phyloP scores from a whole-genome alignment of 2,888 invertebrate genomes.

The Rotaria socialis region DNA sequence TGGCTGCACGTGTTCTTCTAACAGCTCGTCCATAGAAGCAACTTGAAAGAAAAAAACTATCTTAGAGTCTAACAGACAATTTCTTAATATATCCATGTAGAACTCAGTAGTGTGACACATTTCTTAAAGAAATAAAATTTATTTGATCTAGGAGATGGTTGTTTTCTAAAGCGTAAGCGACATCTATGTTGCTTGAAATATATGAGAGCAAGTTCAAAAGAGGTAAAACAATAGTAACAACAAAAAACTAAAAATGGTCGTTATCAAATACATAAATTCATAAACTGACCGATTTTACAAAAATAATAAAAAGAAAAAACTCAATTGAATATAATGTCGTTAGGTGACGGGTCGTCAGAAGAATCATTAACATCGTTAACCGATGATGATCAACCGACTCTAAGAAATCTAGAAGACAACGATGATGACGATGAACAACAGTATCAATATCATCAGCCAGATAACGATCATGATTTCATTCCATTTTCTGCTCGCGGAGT shows the following conservation, averaged over 20 bases:
- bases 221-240: background rate
- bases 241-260: conserved; percentile 18
- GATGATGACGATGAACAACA: background rate
- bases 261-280: background rate
- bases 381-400: background rate
- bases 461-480: background rate
- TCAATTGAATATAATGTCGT: background rate
- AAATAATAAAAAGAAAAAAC: background rate
- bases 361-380: conserved; percentile 3
- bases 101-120: background rate
- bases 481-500: conserved; percentile 48
- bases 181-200: background rate
- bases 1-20: conserved; percentile 24
- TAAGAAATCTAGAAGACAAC: background rate
- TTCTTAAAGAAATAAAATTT: background rate
- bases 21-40: background rate
- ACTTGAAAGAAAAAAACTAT: background rate
- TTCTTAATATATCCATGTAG: background rate
- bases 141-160: no score
- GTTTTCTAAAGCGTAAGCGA: background rate
- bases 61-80: background rate
- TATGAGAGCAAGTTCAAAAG: background rate
- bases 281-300: background rate
- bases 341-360: background rate
- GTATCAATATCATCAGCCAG: no score